Percentiles rank a stretch among this genome's conserved stretches.
Evolutionary conservation across 2,888 invertebrate species (phyloP).

Genomic region (Dicycla oo): DNA sequence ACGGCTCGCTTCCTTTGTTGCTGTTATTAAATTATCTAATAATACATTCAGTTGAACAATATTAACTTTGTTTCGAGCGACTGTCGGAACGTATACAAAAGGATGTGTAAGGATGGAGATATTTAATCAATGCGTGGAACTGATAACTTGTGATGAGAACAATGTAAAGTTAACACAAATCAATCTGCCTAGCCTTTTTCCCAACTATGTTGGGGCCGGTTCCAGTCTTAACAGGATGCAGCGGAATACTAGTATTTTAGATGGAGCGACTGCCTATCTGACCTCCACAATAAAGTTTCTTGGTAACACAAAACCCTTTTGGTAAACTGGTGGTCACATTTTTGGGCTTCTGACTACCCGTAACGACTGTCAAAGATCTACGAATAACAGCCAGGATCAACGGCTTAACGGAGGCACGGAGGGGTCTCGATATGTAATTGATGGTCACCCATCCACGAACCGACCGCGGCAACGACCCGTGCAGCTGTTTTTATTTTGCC

Average conservation of each 20-base stretch:
- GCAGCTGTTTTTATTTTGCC: neutral
- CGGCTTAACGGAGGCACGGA: neutral
- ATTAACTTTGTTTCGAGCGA: conserved; percentile 51
- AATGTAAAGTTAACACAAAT: neutral
- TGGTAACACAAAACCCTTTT: neutral
- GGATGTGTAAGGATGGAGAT: conserved; percentile 14
- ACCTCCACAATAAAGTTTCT: neutral
- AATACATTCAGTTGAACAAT: conserved; percentile 69
- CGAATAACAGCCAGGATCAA: neutral
- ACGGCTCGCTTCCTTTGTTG: conserved; percentile 86
- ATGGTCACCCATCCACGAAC: neutral
- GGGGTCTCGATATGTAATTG: neutral
- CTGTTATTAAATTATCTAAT: conserved; percentile 84
- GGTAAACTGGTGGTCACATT: neutral
- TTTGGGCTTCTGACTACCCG: neutral
- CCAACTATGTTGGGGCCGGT: no score
- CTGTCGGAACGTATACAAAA: conserved; percentile 15
- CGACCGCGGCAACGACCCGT: neutral
- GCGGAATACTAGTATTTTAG: neutral
- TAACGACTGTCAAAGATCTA: neutral
- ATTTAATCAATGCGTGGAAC: conserved; percentile 28
- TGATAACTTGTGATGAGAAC: conserved; percentile 33
- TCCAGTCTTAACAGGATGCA: neutral
- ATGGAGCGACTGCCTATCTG: neutral
- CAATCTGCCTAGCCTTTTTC: neutral